Conservation (phyloP, 2,113 vertebrate species). For the Engystomops pustulosus region DNA sequence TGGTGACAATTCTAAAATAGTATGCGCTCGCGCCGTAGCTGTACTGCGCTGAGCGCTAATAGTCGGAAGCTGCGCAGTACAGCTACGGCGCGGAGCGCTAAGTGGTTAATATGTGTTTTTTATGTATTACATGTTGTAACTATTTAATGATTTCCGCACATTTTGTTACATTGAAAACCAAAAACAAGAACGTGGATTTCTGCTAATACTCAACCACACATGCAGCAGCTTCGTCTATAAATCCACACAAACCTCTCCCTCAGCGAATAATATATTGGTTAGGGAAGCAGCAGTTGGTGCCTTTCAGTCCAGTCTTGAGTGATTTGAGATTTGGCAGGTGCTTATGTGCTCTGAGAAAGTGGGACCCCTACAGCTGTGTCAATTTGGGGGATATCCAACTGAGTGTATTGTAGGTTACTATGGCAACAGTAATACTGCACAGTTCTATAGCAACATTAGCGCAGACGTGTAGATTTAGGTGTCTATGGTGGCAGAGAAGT, state of each 20-base stretch:
- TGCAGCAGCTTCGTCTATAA: conserved; percentile 11
- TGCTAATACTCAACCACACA: background rate
- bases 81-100: too few relatives aligned
- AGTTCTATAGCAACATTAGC: conserved; percentile 19
- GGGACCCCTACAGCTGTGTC: conserved; percentile 57
- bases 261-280: conserved; percentile 52
- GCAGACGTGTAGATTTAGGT: conserved; percentile 31
- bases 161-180: background rate
- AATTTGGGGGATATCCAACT: conserved; percentile 57
- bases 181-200: background rate
- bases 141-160: background rate
- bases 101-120: too few relatives aligned
- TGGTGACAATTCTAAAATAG: too few relatives aligned
- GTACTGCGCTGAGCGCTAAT: too few relatives aligned
- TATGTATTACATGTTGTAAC: background rate
- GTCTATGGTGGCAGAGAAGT: conserved; percentile 27
- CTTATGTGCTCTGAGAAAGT: conserved; percentile 58
- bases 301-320: conserved; percentile 46
- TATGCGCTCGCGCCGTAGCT: too few relatives aligned
- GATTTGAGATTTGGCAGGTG: conserved; percentile 60
- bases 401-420: conserved; percentile 53
- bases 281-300: conserved; percentile 48
- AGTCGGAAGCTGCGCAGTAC: too few relatives aligned
- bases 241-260: conserved; percentile 6
- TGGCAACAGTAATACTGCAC: conserved; percentile 52